phyloP scores from a whole-genome alignment of 2,113 vertebrate species.

The Dolichotis patagonum region DNA sequence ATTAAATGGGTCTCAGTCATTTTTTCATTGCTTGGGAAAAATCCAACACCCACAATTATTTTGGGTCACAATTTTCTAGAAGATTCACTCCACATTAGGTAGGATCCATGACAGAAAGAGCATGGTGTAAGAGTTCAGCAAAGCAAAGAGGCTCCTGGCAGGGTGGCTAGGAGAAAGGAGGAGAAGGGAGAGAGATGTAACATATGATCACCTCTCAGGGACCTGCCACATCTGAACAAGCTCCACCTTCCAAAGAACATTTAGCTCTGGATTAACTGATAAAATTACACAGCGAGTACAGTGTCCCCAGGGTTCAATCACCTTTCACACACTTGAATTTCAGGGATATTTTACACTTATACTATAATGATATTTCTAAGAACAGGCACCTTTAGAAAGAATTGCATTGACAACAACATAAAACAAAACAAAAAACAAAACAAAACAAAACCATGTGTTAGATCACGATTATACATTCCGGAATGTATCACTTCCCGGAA shows the following conservation, averaged over 20 bases:
- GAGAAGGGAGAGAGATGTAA: not conserved
- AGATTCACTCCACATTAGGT: not conserved
- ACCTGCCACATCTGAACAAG: not conserved
- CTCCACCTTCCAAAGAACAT: not conserved
- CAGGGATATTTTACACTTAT: not conserved
- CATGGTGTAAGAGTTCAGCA: not conserved
- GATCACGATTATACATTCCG: not conserved
- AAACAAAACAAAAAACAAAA: not conserved
- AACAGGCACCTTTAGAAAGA: not conserved
- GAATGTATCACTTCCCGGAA: no score
- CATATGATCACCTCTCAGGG: not conserved
- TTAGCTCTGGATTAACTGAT: not conserved
- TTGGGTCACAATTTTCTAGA: not conserved
- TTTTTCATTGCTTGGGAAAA: not conserved
- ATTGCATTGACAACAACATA: not conserved
- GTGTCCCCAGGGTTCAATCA: not conserved
- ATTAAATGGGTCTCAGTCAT: not conserved
- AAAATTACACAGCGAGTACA: not conserved
- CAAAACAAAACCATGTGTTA: not conserved
- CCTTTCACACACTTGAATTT: not conserved
- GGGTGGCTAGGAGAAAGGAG: not conserved
- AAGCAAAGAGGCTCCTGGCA: not conserved
- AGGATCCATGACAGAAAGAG: not conserved
- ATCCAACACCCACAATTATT: not conserved
- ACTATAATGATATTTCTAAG: not conserved